Evolutionary conservation across 2,888 invertebrate species (phyloP).

Genomic region (Ophion ventricosus): DNA sequence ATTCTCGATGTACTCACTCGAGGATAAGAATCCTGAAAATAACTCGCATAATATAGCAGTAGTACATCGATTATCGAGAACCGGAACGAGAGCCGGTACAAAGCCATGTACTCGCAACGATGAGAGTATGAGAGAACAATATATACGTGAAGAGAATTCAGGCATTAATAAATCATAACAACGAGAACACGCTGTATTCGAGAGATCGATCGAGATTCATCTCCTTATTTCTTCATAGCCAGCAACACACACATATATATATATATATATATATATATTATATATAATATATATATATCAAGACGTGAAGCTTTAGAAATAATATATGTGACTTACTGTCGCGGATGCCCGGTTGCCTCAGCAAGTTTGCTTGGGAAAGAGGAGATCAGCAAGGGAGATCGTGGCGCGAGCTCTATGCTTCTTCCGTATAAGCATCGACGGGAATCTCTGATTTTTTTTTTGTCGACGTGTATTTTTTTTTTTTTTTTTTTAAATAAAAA

Average conservation of each 20-base stretch:
- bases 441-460: slow-evolving; percentile 17
- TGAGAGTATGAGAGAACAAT: background rate
- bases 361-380: slow-evolving; percentile 50
- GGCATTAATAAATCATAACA: slow-evolving; percentile 63
- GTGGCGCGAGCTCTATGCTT: slow-evolving; percentile 25
- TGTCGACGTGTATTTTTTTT: slow-evolving; percentile 3
- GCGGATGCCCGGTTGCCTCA: slow-evolving; percentile 11
- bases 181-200: slow-evolving; percentile 10
- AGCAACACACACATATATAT: slow-evolving; percentile 1
- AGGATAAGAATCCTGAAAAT: slow-evolving; percentile 32
- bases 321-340: slow-evolving; percentile 58
- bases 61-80: slow-evolving; percentile 66
- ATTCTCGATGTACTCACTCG: slow-evolving; percentile 14
- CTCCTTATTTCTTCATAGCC: slow-evolving; percentile 53
- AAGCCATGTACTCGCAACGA: slow-evolving; percentile 18
- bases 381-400: slow-evolving; percentile 53
- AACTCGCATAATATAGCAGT: slow-evolving; percentile 27
- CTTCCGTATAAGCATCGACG: slow-evolving; percentile 41
- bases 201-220: slow-evolving; percentile 49
- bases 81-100: slow-evolving; percentile 22
- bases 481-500: slow-evolving; percentile 59
- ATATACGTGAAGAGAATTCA: background rate
- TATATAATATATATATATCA: background rate
- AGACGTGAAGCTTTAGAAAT: slow-evolving; percentile 38
- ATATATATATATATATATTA: background rate